Conservation (phyloP, 2,888 invertebrate species). For the Allacma fusca region DNA sequence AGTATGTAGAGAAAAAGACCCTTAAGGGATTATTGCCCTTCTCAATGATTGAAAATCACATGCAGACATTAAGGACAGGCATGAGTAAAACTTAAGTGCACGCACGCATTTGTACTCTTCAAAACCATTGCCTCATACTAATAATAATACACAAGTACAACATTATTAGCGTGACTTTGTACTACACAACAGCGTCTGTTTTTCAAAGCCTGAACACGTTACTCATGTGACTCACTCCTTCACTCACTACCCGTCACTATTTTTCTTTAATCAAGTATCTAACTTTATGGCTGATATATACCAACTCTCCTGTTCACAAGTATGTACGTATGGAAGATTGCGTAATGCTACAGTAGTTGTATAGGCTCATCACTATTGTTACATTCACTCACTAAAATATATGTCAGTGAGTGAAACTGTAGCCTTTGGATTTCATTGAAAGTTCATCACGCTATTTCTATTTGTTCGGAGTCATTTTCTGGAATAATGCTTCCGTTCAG, state of each 20-base stretch:
- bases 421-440: too few relatives aligned
- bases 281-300: too few relatives aligned
- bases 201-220: neutral
- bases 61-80: conserved; percentile 25
- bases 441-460: too few relatives aligned
- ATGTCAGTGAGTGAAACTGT: too few relatives aligned
- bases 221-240: neutral
- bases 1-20: conserved; percentile 22
- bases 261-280: too few relatives aligned
- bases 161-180: conserved; percentile 6
- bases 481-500: too few relatives aligned
- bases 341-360: too few relatives aligned
- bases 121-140: neutral
- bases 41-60: conserved; percentile 39
- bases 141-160: conserved; percentile 12
- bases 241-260: neutral
- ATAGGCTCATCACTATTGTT: too few relatives aligned
- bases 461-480: too few relatives aligned
- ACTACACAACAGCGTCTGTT: neutral
- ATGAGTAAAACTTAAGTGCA: conserved; percentile 32
- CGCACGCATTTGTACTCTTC: conserved; percentile 19
- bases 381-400: too few relatives aligned
- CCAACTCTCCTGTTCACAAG: too few relatives aligned
- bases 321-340: too few relatives aligned
- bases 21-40: conserved; percentile 44